Percentiles rank a stretch among this genome's conserved stretches.
Evolutionary conservation across 2,113 vertebrate species (phyloP).

Genomic region (Brienomyrus longianalis): DNA sequence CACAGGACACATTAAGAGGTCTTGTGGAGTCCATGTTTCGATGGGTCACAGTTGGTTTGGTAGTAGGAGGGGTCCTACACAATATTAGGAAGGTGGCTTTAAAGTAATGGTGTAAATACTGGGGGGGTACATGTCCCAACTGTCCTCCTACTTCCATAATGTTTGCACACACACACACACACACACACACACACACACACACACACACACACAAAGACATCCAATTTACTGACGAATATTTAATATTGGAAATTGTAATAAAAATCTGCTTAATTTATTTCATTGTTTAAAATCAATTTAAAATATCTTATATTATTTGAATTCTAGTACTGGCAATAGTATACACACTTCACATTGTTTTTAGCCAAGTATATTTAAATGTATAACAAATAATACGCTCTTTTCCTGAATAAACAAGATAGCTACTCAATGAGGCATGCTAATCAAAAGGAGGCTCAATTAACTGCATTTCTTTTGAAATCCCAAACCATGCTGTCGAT

Average conservation of each 20-base stretch:
- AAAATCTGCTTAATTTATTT: background rate
- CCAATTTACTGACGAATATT: background rate
- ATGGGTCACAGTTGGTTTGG: too few relatives aligned
- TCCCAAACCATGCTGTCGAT: slow-evolving; percentile 12
- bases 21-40: too few relatives aligned
- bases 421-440: background rate
- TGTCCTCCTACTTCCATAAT: too few relatives aligned
- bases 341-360: background rate
- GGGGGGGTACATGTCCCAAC: too few relatives aligned
- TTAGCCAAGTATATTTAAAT: background rate
- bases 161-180: background rate
- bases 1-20: too few relatives aligned
- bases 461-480: slow-evolving; percentile 6
- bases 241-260: background rate
- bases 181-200: background rate
- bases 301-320: background rate
- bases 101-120: background rate
- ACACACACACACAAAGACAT: background rate
- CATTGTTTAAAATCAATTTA: background rate
- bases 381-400: background rate
- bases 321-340: background rate
- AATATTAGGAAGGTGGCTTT: background rate
- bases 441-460: background rate
- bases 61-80: too few relatives aligned
- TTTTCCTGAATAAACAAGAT: background rate